Evolutionary conservation across 2,888 invertebrate species (phyloP), one percentile per base, ranked within the genome.

Genomic region (Fabriciana adippe): DNA sequence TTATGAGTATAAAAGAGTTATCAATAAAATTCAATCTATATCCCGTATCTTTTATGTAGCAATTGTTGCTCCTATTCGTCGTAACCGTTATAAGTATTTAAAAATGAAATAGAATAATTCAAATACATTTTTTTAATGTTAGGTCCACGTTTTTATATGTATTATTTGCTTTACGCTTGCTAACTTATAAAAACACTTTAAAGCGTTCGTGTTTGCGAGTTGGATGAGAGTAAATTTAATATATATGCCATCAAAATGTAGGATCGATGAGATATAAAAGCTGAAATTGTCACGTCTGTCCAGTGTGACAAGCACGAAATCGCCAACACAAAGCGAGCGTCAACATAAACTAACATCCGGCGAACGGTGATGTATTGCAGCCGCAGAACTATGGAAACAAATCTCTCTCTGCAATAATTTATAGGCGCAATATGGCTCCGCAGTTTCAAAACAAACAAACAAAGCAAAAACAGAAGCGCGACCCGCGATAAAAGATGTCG

Each of bases 301-400:
- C 76, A 72, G 75, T 74, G 78, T 83, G 86, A 85, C 86, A 85
- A 83, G 83, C 81, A 83, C 82, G 78, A 86, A 89, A 86, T 87
- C 85, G 86, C 81, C 82, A 84, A 86, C 79, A 82, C 88, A 89
- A 87, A 86, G 83, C 86, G 82, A 81, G 82, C 82, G 86, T 88
- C 89, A 89, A 85, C 89, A 87, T 89, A 88, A 89, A 90, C 89
- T 86, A 89, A 87, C 90, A 90, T 88, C 88, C 89, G 87, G 86
- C 82, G 83, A 86, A 87, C 85, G 81, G 84, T 91, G 91, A 92
- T 90, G 86, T 84, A 92, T 91, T 82, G 87, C 87, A 80, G 87
- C 90, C 90, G 84, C 90, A 87, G 84, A 86, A 87, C 90, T 90
- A 89, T 91, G 88, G 90, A 88, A 88, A 90, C 92, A 91, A 91